These are phyloP conservation scores for Eulithis prunata DNA, from an alignment of 2,888 invertebrate genomes.

Conservation along the genomic window DNA sequence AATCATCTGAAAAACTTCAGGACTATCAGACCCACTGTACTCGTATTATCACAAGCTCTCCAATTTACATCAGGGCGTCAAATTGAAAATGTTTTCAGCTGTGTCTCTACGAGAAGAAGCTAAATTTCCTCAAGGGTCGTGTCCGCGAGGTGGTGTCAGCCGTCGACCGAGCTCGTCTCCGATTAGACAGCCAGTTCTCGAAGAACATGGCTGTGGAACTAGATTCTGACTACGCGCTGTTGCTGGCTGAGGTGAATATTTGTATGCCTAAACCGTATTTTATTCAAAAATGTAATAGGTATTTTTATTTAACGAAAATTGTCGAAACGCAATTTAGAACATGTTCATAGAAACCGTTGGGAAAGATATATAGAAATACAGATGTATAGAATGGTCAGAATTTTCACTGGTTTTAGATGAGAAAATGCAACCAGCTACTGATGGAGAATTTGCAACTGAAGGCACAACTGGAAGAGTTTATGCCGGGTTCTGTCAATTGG, in stretches of 20 bases:
- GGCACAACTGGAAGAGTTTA: slow-evolving; percentile 56
- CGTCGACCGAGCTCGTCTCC: slow-evolving; percentile 57
- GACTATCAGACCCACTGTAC: too few relatives aligned
- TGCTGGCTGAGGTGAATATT: slow-evolving; percentile 65
- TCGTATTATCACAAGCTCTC: too few relatives aligned
- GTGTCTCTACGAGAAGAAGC: slow-evolving; percentile 50
- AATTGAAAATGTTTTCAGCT: slow-evolving; percentile 21
- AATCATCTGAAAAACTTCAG: too few relatives aligned
- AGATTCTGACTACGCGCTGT: slow-evolving; percentile 58
- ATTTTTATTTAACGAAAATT: too few relatives aligned
- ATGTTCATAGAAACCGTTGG: too few relatives aligned
- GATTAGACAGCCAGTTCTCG: slow-evolving; percentile 59
- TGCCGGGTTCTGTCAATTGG: slow-evolving; percentile 48
- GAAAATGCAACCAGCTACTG: slow-evolving; percentile 68
- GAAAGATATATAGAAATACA: too few relatives aligned
- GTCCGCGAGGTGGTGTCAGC: slow-evolving; percentile 57
- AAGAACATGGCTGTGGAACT: slow-evolving; percentile 52
- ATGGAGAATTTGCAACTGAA: slow-evolving; percentile 71
- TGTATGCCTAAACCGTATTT: background rate
- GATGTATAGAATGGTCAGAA: too few relatives aligned
- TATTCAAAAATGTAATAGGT: too few relatives aligned
- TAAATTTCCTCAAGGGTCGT: slow-evolving; percentile 53
- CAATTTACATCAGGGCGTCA: too few relatives aligned
- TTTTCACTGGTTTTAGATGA: slow-evolving; percentile 55
- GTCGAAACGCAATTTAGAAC: too few relatives aligned